Percentiles rank a stretch among this genome's conserved stretches.
Evolutionary conservation across 2,888 invertebrate species (phyloP).

Genomic region (Himalopsyche anomala): DNA sequence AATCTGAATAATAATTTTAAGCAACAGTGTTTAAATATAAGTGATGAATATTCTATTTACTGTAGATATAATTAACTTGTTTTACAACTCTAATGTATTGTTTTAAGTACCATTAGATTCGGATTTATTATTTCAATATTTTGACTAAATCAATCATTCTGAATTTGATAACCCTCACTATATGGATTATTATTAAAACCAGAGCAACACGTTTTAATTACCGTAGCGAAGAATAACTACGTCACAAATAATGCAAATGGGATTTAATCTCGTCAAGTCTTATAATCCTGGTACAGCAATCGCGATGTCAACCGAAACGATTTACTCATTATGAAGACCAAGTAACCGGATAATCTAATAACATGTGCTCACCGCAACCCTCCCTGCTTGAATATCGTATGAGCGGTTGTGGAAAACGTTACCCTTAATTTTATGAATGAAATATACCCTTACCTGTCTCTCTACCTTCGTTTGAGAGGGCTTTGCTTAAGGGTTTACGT

Average conservation of each 20-base stretch:
- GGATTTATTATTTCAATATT: too few relatives aligned
- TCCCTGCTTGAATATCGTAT: slow-evolving; percentile 55
- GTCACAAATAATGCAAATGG: slow-evolving; percentile 61
- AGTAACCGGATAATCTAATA: slow-evolving; percentile 65
- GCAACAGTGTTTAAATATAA: too few relatives aligned
- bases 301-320: slow-evolving; percentile 62
- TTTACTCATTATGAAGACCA: slow-evolving; percentile 62
- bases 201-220: slow-evolving; percentile 16
- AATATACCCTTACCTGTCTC: slow-evolving; percentile 62
- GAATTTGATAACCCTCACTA: too few relatives aligned
- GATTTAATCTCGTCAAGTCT: slow-evolving; percentile 61
- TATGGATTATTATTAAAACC: too few relatives aligned
- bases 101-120: too few relatives aligned
- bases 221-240: slow-evolving; percentile 39
- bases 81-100: too few relatives aligned
- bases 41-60: too few relatives aligned
- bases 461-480: slow-evolving; percentile 10
- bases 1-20: too few relatives aligned
- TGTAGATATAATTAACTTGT: too few relatives aligned
- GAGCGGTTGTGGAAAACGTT: slow-evolving; percentile 55
- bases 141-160: too few relatives aligned
- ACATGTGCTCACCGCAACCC: slow-evolving; percentile 60
- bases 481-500: slow-evolving; percentile 26
- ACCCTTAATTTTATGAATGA: slow-evolving; percentile 64
- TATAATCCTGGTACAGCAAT: slow-evolving; percentile 57